Base-by-base conservation (phyloP, 53 echinoderm and acorn worm species). In the Henricia sp. region DNA sequence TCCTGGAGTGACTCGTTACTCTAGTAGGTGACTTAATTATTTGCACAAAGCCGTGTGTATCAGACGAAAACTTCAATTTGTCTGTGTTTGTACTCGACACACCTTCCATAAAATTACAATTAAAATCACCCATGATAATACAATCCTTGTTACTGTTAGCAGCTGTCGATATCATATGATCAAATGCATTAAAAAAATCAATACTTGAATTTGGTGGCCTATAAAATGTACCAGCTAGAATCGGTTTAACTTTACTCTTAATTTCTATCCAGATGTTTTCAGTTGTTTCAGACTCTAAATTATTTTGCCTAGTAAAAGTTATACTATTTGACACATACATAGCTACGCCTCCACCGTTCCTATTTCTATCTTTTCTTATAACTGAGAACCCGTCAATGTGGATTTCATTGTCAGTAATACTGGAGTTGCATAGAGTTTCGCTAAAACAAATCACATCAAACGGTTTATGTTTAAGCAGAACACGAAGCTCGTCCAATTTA, bases 181-280 rank as follows among this genome's bases (percentile, higher is more conserved):
- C 26, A 67, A 16, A 32, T 35, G 14, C 5, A 32, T 16, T 20
- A 19, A 29, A 6, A 9, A 44, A 9, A 9, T 9, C 44, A 13
- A 6, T 13, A 44, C 44, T 9, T 6, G 36, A 39, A 37, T 42
- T 36, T n/a, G 52, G 29, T 14, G 84, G 70, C 30, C 54, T 68
- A 56, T 84, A 83, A 0, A 48, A 23, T n/a, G 11, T 68, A 23
- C 1, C 84, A 35, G 32, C 68, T 43, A 20, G 54, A 50, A 3
- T 39, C 38, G 40, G 83, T 50, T 1, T 16, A 48, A 6, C 67
- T 66, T 19, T 83, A 16, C 4, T 67, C 67, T 4, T 51, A 35
- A 70, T 8, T 53, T 70, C 70, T 2, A 70, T 12, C 70, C 53
- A 52, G 11, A 84, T 68, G 20, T 53, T 26, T 54, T 86, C 75